Base-by-base conservation (phyloP, 1,140 invertebrate genomes). In the Bicyclus anynana region DNA sequence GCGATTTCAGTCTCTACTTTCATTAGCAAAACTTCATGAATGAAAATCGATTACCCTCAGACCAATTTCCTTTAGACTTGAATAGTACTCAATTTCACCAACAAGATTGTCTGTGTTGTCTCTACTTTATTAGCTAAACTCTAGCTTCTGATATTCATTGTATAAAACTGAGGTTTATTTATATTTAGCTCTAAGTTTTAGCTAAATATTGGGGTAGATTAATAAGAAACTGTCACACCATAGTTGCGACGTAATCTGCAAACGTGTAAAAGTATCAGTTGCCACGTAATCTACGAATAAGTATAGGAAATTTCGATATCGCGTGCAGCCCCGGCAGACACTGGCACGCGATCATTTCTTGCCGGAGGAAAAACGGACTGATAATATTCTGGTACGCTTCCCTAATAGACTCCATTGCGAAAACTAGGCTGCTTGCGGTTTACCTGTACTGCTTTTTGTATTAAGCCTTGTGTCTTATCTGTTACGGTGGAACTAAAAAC, bases 221-320 rank as follows among this genome's bases (percentile, higher is more conserved):
- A 14, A 16, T 40, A 14, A 16, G 37, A 9, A 16, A 17, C 16
- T 40, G 16, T 40, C 16, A 9, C 4, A 16, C 17, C 13, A 40
- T 17, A 16, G 13, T 40, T 40, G 37, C 16, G 29, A 33, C 37
- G 37, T 40, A 17, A 69, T 74, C 71, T 65, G 47, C 40, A 53
- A 59, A 68, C 51, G 57, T 65, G 72, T 40, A 40, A 74, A 74
- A 77, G 68, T 65, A 69, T 62, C 55, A 66, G 68, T 65, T 68
- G 65, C 62, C 61, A 66, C 59, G 67, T 77, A 83, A 79, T 77
- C 74, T 79, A 66, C 62, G 52, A 62, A 21, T 46, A 21, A 55
- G 67, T 69, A 67, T 72, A 76, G 80, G 69, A 81, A 83, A 87
- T 87, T 77, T 87, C 73, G 66, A 70, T 74, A 84, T 87, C 66